A percentile compares a stretch with the other conserved stretches of the same genome.
These are phyloP conservation scores for Campylomormyrus numenius DNA, from an alignment of 2,113 vertebrate species.

Conservation along the genomic window DNA sequence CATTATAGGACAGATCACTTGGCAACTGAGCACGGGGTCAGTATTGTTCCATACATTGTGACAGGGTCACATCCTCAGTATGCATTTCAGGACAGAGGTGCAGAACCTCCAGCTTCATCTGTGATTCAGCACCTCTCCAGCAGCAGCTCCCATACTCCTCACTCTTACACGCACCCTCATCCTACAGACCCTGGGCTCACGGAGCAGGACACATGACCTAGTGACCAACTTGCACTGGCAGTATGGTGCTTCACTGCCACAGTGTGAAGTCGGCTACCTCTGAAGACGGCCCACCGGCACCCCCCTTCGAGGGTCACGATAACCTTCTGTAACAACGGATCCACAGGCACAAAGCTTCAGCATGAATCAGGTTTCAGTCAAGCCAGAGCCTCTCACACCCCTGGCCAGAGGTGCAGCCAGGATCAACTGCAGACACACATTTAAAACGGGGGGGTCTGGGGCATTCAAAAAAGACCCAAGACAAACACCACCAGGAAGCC, in stretches of 20 bases:
- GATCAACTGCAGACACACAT: neutral
- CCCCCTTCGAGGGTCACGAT: neutral
- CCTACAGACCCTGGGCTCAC: neutral
- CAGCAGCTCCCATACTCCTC: neutral
- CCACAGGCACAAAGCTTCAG: neutral
- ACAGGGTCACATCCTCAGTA: neutral
- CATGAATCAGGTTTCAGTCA: neutral
- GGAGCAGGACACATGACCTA: neutral
- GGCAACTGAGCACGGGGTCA: neutral
- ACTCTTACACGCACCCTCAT: neutral
- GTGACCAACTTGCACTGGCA: neutral
- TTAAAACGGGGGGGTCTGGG: neutral
- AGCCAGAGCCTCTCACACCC: neutral
- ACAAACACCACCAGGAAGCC: neutral
- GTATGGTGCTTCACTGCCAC: neutral
- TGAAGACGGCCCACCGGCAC: neutral
- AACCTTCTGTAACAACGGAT: neutral
- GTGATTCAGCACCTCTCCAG: neutral
- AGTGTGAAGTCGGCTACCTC: neutral
- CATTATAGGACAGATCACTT: neutral
- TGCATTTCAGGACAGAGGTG: neutral
- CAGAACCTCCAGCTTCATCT: neutral
- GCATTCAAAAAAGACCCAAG: neutral
- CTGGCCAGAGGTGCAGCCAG: neutral
- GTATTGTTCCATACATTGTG: neutral